Percentiles rank a stretch among this genome's conserved stretches.
Evolutionary conservation across 2,113 vertebrate species (phyloP).

Genomic region (Hypomesus transpacificus): DNA sequence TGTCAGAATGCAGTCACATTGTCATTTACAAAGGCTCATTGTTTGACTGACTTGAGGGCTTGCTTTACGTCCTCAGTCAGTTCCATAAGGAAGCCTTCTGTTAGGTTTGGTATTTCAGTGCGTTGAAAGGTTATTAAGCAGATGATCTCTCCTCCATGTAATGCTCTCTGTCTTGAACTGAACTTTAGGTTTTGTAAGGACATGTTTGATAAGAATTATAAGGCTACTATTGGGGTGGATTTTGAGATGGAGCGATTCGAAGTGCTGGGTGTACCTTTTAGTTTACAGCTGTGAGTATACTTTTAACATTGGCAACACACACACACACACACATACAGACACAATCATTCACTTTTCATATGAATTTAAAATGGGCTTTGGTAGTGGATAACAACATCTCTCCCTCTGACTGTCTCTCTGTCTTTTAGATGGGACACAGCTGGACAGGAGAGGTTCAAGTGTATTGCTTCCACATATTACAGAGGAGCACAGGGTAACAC

Average conservation of each 20-base stretch:
- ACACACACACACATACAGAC: background rate
- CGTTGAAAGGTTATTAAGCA: background rate
- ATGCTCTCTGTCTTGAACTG: background rate
- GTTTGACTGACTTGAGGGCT: background rate
- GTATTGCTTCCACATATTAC: constrained; percentile 96
- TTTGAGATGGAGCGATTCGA: constrained; percentile 98
- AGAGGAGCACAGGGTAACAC: constrained; percentile 89
- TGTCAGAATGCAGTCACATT: background rate
- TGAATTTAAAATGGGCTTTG: background rate
- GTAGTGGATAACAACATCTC: background rate
- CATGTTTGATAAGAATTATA: constrained; percentile 90
- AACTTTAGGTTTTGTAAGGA: constrained; percentile 85
- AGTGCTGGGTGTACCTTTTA: constrained; percentile 90
- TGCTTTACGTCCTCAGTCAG: background rate
- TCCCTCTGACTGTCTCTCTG: background rate
- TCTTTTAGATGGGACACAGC: constrained; percentile 90
- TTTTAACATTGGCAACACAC: background rate
- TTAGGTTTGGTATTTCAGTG: too few species aligned
- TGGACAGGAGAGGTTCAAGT: constrained; percentile 95
- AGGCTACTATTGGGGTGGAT: constrained; percentile 95
- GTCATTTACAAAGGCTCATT: background rate
- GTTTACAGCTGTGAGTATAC: constrained; percentile 88
- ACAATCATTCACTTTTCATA: too few species aligned
- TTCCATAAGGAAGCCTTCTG: background rate
- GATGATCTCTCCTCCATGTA: background rate